Base-by-base conservation (phyloP, 2,888 invertebrate genomes). In the Colostygia pectinataria region DNA sequence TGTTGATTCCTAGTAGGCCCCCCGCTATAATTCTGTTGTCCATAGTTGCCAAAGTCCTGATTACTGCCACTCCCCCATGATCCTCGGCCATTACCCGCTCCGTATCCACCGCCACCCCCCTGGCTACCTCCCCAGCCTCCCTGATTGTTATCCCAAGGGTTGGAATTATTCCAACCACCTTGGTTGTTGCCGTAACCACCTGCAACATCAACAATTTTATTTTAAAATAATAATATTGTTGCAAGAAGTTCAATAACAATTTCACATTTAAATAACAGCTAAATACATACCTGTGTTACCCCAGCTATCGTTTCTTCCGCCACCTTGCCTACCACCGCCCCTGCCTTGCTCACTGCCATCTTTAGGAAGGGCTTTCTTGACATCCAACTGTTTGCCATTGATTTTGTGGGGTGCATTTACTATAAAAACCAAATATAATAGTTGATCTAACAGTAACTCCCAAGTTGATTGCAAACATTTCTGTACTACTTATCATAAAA, bases 351-450 rank as follows among this genome's bases (percentile, higher is more conserved):
- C 91, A 28, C 92, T 90, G 20, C 93, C 92, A 63, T 96, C 95
- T 78, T 97, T 97, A 45, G 97, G 96, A 28, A 98, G 86, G 4
- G 98, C 98, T 87, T 98, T 98, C 76, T 98, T 98, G 0, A 98
- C 98, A 84, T 98, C 98, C 20, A 98, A 93, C 68, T 94, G 94
- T 75, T 97, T 97, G 1, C 96, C 96, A 71, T 95, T 95, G 31
- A 98, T 94, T 66, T 94, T 94, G 72, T 98, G 97, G 60, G 94
- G 94, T 47, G 94, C 94, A 83, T 96, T 95, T 71, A 96, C 94
- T 95, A 78, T 64, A 64, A 63, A 62, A 13, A 7, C 18, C n/a
- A 47, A 23, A 31, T 29, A 33, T 5, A 39, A 23, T 5, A 27
- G 12, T 2, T 25, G 25, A 25, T 2, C 4, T 15, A 15, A 15